A percentile compares a stretch with the other conserved stretches of the same genome.
These are phyloP conservation scores for Caenorhabditis sp. DNA, from an alignment of 2,888 invertebrate species.

Conservation along the genomic window DNA sequence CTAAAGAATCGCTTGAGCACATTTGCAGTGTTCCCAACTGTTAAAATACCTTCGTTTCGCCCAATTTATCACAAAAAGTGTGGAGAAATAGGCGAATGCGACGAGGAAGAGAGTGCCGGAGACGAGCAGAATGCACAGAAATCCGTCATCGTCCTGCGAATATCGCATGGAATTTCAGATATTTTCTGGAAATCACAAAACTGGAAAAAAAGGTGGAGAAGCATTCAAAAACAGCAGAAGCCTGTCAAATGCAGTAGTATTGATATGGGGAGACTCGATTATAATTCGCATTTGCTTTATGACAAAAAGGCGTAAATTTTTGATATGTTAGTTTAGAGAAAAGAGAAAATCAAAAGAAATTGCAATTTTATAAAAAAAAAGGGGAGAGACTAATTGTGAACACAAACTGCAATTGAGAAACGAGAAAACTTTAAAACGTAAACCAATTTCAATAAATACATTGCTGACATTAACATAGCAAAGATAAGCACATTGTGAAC, in stretches of 20 bases:
- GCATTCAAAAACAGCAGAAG: too few relatives aligned
- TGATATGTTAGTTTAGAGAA: neutral
- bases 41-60: conserved; percentile 60
- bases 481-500: neutral
- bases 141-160: conserved; percentile 55
- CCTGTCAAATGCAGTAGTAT: too few relatives aligned
- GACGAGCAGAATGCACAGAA: conserved; percentile 60
- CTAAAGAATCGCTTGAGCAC: conserved; percentile 16
- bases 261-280: too few relatives aligned
- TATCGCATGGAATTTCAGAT: conserved; percentile 12
- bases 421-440: neutral
- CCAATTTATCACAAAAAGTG: conserved; percentile 54
- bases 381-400: neutral
- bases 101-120: conserved; percentile 61
- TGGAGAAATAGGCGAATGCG: conserved; percentile 63
- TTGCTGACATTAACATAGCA: conserved; percentile 6
- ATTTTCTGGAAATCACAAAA: neutral
- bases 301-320: neutral
- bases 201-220: too few relatives aligned
- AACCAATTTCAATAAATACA: neutral
- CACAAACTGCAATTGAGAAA: neutral
- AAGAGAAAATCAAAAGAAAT: neutral
- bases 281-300: too few relatives aligned
- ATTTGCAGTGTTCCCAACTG: neutral
- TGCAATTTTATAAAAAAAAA: neutral